These are phyloP conservation scores for Lycophotia porphyrea DNA, from an alignment of 2,888 invertebrate species.

Conservation along the genomic window DNA sequence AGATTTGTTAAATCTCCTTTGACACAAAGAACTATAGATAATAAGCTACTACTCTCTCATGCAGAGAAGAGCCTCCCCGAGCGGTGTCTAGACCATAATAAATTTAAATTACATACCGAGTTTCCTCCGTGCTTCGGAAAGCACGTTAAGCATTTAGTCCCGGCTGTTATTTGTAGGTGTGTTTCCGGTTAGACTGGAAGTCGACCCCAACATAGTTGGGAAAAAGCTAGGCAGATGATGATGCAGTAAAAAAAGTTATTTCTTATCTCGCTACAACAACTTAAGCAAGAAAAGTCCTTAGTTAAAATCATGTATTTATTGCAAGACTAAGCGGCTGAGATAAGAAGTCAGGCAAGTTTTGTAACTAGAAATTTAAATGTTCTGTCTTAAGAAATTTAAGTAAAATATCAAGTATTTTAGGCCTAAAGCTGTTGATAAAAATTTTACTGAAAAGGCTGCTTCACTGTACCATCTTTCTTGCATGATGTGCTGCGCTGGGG, in stretches of 20 bases:
- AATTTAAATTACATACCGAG: no score
- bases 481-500: not conserved
- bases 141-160: no score
- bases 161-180: no score
- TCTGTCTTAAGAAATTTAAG: slow-evolving; percentile 25
- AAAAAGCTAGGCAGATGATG: no score
- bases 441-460: not conserved
- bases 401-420: slow-evolving; percentile 17
- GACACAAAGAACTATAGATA: not conserved
- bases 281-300: slow-evolving; percentile 30
- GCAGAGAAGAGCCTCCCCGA: no score
- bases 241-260: no score
- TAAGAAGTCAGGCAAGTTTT: slow-evolving; percentile 53
- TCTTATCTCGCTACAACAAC: slow-evolving; percentile 19
- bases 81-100: no score
- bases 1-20: not conserved
- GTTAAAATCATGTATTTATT: slow-evolving; percentile 47
- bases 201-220: no score
- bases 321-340: slow-evolving; percentile 29
- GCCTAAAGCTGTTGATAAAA: not conserved
- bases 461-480: not conserved
- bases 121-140: no score
- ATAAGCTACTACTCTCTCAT: no score
- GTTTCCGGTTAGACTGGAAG: no score
- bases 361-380: slow-evolving; percentile 28